Base-by-base conservation (phyloP, 92 coral and sea anemone genomes). In the Heliopora coerulea region DNA sequence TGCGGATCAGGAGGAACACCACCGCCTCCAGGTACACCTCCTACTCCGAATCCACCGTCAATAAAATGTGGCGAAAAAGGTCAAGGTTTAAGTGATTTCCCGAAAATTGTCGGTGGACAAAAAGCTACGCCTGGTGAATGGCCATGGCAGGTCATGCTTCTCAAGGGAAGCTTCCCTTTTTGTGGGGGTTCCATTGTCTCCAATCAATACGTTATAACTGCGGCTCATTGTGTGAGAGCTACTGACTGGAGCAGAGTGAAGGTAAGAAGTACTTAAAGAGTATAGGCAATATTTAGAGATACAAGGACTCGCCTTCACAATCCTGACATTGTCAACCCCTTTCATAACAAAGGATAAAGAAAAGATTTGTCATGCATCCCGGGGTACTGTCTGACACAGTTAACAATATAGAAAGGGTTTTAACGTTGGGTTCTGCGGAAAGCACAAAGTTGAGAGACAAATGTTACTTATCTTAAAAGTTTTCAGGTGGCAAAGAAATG, bases 161-260 rank as follows among this genome's bases (percentile, higher is more conserved):
- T 87, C 25, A 83, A 70, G 54, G 88, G 83, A 30, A 85, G 86
- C 49, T 72, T 49, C 35, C 97, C 91, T 20, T 92, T 87, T 82
- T 92, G 97, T 67, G 96, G 97, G 25, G 97, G 97, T 28, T 80
- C 96, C n/a, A 72, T 92, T 34, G 83, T 92, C 48, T 83, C 87
- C 28, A 60, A 79, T 19, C 80, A 80, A 4, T 92, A 87, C 82
- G 79, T 92, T 20, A 74, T 92, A 17, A 89, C 97, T 18, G 86
- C 92, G 0, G 80, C 91, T 1, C 97, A 92, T 61, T 92, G 97
- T 49, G 84, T 80, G 1, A 62, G 72, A 25, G 72, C 62, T 15
- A 56, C 79, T 3, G 58, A 60, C 56, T 73, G 42, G 79, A 67
- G 19, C 54, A 27, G 74, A 20, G 58, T 67, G 8, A 67, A 67